These are phyloP conservation scores for Spatulosminthurus flaviceps DNA, from an alignment of 2,888 invertebrate genomes.

Conservation along the genomic window DNA sequence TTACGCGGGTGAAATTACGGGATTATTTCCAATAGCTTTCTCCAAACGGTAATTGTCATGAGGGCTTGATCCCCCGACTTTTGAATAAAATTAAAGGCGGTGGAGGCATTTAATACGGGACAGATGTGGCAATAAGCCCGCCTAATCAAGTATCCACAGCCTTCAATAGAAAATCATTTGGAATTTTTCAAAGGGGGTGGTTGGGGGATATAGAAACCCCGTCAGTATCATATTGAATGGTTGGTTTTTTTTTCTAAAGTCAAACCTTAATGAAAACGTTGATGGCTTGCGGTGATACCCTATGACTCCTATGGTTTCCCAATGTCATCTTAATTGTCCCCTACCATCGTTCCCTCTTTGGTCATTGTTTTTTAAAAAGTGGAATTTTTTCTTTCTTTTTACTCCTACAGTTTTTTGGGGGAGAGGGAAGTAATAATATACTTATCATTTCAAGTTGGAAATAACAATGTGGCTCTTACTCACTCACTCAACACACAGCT, in stretches of 20 bases:
- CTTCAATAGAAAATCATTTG: conserved; percentile 2
- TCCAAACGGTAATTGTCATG: not conserved
- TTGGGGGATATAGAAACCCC: no score
- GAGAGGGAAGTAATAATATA: not conserved
- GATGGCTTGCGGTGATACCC: conserved; percentile 13
- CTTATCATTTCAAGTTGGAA: not conserved
- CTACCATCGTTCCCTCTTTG: not conserved
- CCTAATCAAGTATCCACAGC: not conserved
- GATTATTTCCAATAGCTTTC: not conserved
- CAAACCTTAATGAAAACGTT: not conserved
- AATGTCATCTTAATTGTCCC: conserved; percentile 1
- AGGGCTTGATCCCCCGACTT: conserved; percentile 18
- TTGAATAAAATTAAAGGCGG: conserved; percentile 3
- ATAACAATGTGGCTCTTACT: conserved; percentile 5
- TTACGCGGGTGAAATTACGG: not conserved
- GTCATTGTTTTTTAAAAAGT: not conserved
- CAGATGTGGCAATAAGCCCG: not conserved
- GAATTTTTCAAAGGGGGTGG: not conserved
- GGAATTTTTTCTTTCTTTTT: not conserved
- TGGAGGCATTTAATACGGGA: conserved; percentile 5
- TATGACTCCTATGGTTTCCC: conserved; percentile 10
- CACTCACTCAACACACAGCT: not conserved
- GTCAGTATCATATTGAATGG: not conserved
- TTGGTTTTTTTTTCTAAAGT: not conserved
- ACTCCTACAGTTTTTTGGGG: no score